A percentile compares a stretch with the other conserved stretches of the same genome.
Evolutionary conservation across 2,888 invertebrate genomes (phyloP).

Genomic region (Melanotus villosus): DNA sequence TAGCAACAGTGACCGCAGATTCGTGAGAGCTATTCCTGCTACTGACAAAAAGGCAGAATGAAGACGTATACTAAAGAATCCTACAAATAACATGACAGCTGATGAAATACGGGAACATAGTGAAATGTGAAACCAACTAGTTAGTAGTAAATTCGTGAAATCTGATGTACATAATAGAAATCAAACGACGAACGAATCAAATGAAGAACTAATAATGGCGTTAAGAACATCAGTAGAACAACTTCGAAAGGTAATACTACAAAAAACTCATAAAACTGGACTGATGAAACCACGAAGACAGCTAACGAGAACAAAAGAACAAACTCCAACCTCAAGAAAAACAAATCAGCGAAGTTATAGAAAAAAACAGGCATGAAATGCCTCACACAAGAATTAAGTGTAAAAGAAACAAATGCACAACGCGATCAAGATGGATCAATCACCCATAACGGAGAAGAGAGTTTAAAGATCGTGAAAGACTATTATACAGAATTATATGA

Average conservation of each 20-base stretch:
- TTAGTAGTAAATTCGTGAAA: too few relatives aligned
- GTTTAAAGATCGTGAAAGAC: background rate
- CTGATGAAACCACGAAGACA: background rate
- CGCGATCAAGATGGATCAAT: too few relatives aligned
- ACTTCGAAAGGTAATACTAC: background rate
- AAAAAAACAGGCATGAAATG: too few relatives aligned
- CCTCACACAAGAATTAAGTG: too few relatives aligned
- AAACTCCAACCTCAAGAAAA: background rate
- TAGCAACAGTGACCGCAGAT: background rate
- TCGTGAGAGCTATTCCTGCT: background rate
- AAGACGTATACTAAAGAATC: background rate
- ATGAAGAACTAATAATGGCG: background rate
- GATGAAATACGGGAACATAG: background rate
- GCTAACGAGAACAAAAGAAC: background rate
- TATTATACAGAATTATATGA: background rate
- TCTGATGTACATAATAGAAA: background rate
- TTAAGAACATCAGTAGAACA: background rate
- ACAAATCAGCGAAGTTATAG: background rate
- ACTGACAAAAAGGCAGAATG: background rate
- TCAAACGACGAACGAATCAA: background rate
- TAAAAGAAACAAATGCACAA: too few relatives aligned
- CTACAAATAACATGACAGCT: background rate
- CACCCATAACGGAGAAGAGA: too few relatives aligned
- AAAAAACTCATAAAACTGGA: background rate
- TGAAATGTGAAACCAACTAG: background rate